Conservation (phyloP, 2,888 invertebrate genomes). For the Silvanus unidentatus region DNA sequence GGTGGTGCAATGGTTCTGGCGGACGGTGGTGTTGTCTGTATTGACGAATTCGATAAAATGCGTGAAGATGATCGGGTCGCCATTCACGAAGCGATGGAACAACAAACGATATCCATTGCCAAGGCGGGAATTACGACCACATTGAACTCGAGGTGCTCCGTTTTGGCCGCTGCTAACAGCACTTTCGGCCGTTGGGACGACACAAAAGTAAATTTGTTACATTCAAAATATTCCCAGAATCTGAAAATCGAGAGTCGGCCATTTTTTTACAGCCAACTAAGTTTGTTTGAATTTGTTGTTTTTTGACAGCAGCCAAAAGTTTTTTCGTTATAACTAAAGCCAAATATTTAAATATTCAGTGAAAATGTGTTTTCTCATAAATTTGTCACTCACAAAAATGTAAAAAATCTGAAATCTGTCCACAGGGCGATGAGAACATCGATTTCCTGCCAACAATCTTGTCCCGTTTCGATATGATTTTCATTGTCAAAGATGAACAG, state of each 20-base stretch:
- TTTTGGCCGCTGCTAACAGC: constrained; percentile 98
- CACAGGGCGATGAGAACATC: constrained; percentile 86
- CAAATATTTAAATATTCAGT: not conserved
- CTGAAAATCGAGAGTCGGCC: too few species aligned
- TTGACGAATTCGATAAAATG: constrained; percentile 99
- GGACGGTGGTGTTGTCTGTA: constrained; percentile 98
- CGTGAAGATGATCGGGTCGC: constrained; percentile 97
- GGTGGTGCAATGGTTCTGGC: constrained; percentile 99
- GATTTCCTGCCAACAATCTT: constrained; percentile 99
- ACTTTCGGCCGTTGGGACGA: constrained; percentile 99
- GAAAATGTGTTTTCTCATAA: constrained; percentile 5
- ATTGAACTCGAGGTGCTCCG: constrained; percentile 95
- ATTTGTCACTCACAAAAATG: constrained; percentile 2
- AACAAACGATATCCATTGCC: constrained; percentile 98
- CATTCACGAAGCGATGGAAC: constrained; percentile 99
- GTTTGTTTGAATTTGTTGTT: too few species aligned
- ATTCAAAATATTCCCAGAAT: too few species aligned
- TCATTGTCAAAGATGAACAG: constrained; percentile 97
- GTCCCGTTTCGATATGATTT: constrained; percentile 99
- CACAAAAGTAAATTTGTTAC: constrained; percentile 71
- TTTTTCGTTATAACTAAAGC: constrained; percentile 5
- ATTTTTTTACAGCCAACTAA: too few species aligned
- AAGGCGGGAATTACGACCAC: constrained; percentile 99
- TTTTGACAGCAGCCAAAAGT: not conserved
- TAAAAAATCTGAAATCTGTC: too few species aligned